Evolutionary conservation across 2,888 invertebrate genomes (phyloP), one percentile per base, ranked within the genome.

Genomic region (Chydorus sphaericus): DNA sequence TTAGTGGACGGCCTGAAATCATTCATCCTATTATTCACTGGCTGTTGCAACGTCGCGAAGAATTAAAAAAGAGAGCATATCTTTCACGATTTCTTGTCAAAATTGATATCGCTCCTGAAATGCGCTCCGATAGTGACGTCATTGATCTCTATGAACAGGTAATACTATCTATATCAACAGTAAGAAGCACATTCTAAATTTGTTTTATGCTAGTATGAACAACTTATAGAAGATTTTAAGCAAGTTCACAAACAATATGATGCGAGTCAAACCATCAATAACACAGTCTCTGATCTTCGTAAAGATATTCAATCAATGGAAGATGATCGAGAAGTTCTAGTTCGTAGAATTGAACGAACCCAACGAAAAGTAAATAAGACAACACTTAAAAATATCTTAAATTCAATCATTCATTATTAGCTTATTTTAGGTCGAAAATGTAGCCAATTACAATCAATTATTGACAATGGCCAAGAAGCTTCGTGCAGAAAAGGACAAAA

Each of bases 251-350:
- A 81, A 66, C 77, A 81, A 62, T 77, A 79, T 37, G 79, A 83
- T 62, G 67, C 75, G 51, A 70, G 82, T 54, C 76, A 77, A 62
- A 77, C 74, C 61, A 37, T 59, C 37, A 36, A 29, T 52, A 53
- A 36, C 18, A 68, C 83, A n/a, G 76, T 79, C 1, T 75, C 79
- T 3, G 91, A 91, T 71, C 79, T 92, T 58, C 81, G 86, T 62
- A 80, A 82, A 61, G 91, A 91, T 67, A 81, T 90, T 54, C 80
- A 82, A 62, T 82, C 85, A 60, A 89, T 90, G 85, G 86, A 87
- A 61, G 81, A 84, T 55, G 91, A 92, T 67, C 80, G 82, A 66
- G 85, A 86, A 63, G 83, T 85, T 63, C 79, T 87, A 67, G 67
- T 66, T 60, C 75, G 75, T 64, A 76, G 78, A 67, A 74, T 79